phyloP scores from a whole-genome alignment of 2,888 invertebrate genomes.

The Hypomecis atomaria region DNA sequence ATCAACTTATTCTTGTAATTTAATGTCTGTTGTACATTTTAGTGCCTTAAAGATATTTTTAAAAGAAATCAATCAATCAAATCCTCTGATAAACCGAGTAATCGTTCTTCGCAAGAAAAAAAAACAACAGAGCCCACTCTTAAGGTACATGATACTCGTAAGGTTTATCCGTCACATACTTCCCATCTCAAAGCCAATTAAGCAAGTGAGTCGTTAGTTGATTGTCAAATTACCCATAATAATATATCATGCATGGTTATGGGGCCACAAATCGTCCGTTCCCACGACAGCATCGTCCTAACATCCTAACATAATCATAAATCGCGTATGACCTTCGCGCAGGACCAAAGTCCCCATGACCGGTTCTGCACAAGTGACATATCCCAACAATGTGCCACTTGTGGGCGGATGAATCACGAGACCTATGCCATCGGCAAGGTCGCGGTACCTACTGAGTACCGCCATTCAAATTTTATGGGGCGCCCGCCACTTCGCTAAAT shows the following conservation, averaged over 20 bases:
- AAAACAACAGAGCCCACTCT: too few relatives aligned
- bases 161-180: not conserved
- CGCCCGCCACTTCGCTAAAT: constrained; percentile 47
- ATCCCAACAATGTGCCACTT: constrained; percentile 43
- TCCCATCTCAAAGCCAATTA: constrained; percentile 2
- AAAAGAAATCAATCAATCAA: too few relatives aligned
- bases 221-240: constrained; percentile 7
- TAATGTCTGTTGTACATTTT: too few relatives aligned
- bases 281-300: constrained; percentile 17
- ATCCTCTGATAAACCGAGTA: too few relatives aligned
- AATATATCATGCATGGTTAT: constrained; percentile 7
- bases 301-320: constrained; percentile 28
- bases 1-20: too few relatives aligned
- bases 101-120: too few relatives aligned
- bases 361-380: constrained; percentile 47
- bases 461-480: constrained; percentile 55
- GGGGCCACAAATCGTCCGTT: constrained; percentile 16
- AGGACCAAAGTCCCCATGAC: constrained; percentile 36
- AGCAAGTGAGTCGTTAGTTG: constrained; percentile 3
- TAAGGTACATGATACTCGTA: too few relatives aligned
- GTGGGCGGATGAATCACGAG: constrained; percentile 52
- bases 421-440: constrained; percentile 49
- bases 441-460: constrained; percentile 55
- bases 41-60: too few relatives aligned
- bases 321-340: constrained; percentile 35